Evolutionary conservation across 2,113 vertebrate genomes (phyloP).

Genomic region (Perognathus longimembris): DNA sequence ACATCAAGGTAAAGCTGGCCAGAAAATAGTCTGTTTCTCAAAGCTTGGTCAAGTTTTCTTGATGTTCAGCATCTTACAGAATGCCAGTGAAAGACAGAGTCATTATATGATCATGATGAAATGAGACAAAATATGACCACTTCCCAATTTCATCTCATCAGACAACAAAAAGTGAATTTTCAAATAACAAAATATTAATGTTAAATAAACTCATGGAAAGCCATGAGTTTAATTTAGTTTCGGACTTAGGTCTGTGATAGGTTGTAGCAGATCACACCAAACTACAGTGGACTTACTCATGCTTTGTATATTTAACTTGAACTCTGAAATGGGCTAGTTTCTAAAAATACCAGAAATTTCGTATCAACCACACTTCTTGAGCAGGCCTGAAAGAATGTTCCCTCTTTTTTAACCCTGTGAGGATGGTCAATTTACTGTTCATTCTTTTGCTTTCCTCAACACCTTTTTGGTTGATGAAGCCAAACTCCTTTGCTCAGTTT

Average conservation of each 20-base stretch:
- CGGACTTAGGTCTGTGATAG: not conserved
- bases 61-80: not conserved
- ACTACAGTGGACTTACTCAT: not conserved
- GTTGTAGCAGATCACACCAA: not conserved
- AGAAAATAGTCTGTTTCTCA: constrained; percentile 16
- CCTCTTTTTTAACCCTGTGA: not conserved
- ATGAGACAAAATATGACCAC: constrained; percentile 20
- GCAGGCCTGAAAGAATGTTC: not conserved
- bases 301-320: not conserved
- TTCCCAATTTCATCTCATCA: constrained; percentile 39
- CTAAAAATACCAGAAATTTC: not conserved
- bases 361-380: not conserved
- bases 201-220: not conserved
- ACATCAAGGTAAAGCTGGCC: not conserved
- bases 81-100: not conserved
- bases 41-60: not conserved
- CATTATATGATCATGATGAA: constrained; percentile 15
- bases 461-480: not conserved
- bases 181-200: constrained; percentile 5
- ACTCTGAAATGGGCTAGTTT: not conserved
- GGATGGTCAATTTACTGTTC: not conserved
- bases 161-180: not conserved
- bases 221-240: not conserved
- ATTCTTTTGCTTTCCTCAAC: not conserved
- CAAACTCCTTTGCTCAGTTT: not conserved